Base-by-base conservation (phyloP, 2,113 vertebrate genomes). In the Oostethus manadensis region DNA sequence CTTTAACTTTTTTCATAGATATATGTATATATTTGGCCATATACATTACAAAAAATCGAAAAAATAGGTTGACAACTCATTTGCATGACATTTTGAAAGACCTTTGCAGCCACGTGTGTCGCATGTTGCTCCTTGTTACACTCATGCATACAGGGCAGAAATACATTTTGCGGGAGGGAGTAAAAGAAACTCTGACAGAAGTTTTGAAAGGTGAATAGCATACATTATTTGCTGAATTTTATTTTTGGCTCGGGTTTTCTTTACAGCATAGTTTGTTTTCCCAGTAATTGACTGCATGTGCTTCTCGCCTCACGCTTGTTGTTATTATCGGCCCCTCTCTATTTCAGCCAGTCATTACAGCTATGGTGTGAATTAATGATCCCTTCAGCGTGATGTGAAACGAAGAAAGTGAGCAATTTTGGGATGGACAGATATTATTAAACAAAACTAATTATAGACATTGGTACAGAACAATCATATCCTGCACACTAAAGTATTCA, bases 391-490 rank as follows among this genome's bases (percentile, higher is more conserved):
- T 84, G 81, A 86, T 77, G 78, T 84, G 80, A 78, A 74, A 78
- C 75, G 82, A 82, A 83, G 76, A 79, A 89, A 88, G 85, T 86
- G 86, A 85, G 79, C 88, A 88, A 87, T 89, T 88, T 87, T 68
- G 73, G 79, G 85, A 88, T 86, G 88, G 89, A 88, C 88, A 85
- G 79, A 91, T 83, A 91, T 89, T 89, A 92, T 90, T 89, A 88
- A 92, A 90, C 88, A 87, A 86, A 91, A 90, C 85, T 90, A 91
- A 91, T 92, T 90, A 91, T 82, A 86, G 88, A 88, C 86, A 86
- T 90, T 87, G 87, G 84, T 86, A 89, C 82, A 87, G 90, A 91
- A 92, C 89, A 91, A 90, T 92, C 90, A 92, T 92, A 90, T 92
- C 90, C 90, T 91, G 90, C 82, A 85, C 83, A 85, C 85, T 92